phyloP scores from a whole-genome alignment of 1,140 invertebrate species.

The Achroia grisella region DNA sequence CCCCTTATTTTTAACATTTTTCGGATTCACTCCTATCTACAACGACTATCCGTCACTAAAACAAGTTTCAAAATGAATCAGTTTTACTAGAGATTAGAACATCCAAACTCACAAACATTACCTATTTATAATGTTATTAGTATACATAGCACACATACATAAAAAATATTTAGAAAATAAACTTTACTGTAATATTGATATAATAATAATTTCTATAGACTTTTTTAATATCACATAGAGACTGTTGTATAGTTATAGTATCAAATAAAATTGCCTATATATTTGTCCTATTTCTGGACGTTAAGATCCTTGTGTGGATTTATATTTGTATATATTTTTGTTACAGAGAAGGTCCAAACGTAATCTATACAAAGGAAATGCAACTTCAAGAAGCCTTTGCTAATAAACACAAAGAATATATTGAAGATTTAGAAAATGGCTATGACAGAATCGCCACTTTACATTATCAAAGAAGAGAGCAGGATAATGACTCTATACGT shows the following conservation, averaged over 20 bases:
- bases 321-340: constrained; percentile 10
- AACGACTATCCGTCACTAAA: too few relatives aligned
- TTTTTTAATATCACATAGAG: too few relatives aligned
- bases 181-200: too few relatives aligned
- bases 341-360: constrained; percentile 70
- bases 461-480: constrained; percentile 59
- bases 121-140: too few relatives aligned
- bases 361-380: constrained; percentile 75
- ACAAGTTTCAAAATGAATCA: too few relatives aligned
- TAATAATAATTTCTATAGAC: too few relatives aligned
- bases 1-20: too few relatives aligned
- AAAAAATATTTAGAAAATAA: too few relatives aligned
- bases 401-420: constrained; percentile 76
- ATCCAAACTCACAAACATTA: too few relatives aligned
- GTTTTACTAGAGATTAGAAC: too few relatives aligned
- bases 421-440: constrained; percentile 76
- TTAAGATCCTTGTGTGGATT: not conserved
- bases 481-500: constrained; percentile 81
- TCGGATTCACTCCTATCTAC: too few relatives aligned
- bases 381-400: constrained; percentile 64
- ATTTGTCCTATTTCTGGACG: not conserved
- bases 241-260: not conserved
- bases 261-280: not conserved
- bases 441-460: constrained; percentile 70
- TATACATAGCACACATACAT: too few relatives aligned